A percentile compares a stretch with the other conserved stretches of the same genome.
Conservation (phyloP, 2,888 invertebrate species). For the Synanthedon andrenaeformis region DNA sequence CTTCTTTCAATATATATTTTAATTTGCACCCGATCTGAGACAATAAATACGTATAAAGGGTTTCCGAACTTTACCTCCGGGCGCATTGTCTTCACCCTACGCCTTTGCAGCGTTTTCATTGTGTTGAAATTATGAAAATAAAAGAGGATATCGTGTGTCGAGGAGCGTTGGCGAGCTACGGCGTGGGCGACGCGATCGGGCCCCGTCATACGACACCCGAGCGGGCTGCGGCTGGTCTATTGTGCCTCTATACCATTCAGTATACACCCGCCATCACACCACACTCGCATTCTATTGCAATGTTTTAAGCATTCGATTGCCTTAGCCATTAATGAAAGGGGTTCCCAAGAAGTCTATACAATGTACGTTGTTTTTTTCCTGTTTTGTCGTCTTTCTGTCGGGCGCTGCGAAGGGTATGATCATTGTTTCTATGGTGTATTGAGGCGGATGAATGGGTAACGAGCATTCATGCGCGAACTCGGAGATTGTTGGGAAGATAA, state of each 20-base stretch:
- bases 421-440: conserved; percentile 65
- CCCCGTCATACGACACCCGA: conserved; percentile 42
- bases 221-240: conserved; percentile 19
- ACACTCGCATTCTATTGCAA: conserved; percentile 59
- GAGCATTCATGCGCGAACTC: conserved; percentile 51
- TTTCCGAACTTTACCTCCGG: conserved; percentile 65
- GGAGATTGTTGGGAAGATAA: conserved; percentile 60
- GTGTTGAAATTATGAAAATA: conserved; percentile 64
- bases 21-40: conserved; percentile 71
- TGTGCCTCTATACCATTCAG: conserved; percentile 37
- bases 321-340: conserved; percentile 52
- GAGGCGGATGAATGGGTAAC: conserved; percentile 54
- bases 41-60: conserved; percentile 68
- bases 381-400: conserved; percentile 53
- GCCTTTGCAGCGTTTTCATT: conserved; percentile 56
- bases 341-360: conserved; percentile 61
- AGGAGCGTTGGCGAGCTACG: conserved; percentile 27
- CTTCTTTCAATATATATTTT: conserved; percentile 27
- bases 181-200: conserved; percentile 25
- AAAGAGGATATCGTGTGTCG: conserved; percentile 66
- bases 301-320: conserved; percentile 70
- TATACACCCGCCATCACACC: conserved; percentile 22
- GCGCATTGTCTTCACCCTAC: conserved; percentile 68
- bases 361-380: conserved; percentile 47
- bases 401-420: conserved; percentile 56